A percentile compares a stretch with the other conserved stretches of the same genome.
These are phyloP conservation scores for Chironomus tepperi DNA, from an alignment of 1,140 invertebrate species.

Conservation along the genomic window DNA sequence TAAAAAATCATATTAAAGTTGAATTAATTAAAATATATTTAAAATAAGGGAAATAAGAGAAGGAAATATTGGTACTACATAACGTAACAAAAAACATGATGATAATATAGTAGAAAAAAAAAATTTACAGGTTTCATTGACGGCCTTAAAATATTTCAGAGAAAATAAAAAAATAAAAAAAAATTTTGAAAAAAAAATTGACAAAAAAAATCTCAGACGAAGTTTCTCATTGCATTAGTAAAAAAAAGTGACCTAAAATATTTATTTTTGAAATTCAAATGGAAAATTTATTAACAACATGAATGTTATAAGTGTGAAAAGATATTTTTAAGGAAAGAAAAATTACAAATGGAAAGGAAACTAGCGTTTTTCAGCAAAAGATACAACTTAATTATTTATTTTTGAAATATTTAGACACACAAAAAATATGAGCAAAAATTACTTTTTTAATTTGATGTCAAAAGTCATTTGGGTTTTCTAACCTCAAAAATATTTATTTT, in stretches of 20 bases:
- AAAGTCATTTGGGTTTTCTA: too few relatives aligned
- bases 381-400: background rate
- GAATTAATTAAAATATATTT: too few relatives aligned
- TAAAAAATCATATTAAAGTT: too few relatives aligned
- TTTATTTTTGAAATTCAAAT: background rate
- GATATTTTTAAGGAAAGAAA: background rate
- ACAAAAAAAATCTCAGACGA: background rate
- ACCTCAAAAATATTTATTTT: too few relatives aligned
- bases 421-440: too few relatives aligned
- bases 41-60: too few relatives aligned
- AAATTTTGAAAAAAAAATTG: background rate
- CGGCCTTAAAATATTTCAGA: background rate
- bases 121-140: background rate
- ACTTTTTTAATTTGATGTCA: too few relatives aligned
- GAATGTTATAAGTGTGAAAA: too few relatives aligned
- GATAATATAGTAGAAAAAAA: background rate
- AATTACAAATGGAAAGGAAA: background rate
- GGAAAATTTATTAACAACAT: background rate
- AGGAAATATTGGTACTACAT: too few relatives aligned
- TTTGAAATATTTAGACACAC: too few relatives aligned
- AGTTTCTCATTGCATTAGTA: background rate
- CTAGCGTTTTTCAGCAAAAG: background rate
- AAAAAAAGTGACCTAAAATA: slow-evolving; percentile 14
- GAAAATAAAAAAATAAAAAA: background rate
- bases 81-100: background rate